Evolutionary conservation across 2,888 invertebrate species (phyloP).

Genomic region (Cerastis rubricosa): DNA sequence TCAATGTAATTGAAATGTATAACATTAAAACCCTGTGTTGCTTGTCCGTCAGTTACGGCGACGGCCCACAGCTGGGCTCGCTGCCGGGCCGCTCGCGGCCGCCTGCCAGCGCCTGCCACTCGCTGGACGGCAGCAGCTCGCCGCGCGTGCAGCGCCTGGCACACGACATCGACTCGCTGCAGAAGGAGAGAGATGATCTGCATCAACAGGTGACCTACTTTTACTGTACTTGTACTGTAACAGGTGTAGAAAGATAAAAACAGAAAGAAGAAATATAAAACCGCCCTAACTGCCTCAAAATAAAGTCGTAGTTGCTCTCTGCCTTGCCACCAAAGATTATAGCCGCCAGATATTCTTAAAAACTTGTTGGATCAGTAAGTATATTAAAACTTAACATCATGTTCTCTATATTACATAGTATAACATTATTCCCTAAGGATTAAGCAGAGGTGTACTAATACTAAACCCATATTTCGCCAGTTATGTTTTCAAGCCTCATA

Average conservation of each 20-base stretch:
- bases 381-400: no score
- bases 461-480: no score
- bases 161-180: slow-evolving; percentile 92
- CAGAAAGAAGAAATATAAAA: no score
- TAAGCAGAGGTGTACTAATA: no score
- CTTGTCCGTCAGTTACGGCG: slow-evolving; percentile 76
- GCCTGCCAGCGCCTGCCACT: slow-evolving; percentile 49
- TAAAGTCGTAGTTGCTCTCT: background rate
- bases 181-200: slow-evolving; percentile 93
- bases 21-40: no score
- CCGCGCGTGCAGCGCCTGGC: slow-evolving; percentile 85
- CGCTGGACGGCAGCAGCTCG: slow-evolving; percentile 73
- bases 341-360: background rate
- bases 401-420: no score
- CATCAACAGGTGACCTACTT: slow-evolving; percentile 91
- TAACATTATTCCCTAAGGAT: no score
- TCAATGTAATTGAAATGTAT: no score
- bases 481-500: no score
- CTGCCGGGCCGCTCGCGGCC: slow-evolving; percentile 33
- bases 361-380: background rate
- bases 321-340: background rate
- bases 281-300: background rate
- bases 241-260: no score
- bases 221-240: no score
- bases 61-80: slow-evolving; percentile 66